Base-by-base conservation (phyloP, 2,113 vertebrate species). In the Parus major region DNA sequence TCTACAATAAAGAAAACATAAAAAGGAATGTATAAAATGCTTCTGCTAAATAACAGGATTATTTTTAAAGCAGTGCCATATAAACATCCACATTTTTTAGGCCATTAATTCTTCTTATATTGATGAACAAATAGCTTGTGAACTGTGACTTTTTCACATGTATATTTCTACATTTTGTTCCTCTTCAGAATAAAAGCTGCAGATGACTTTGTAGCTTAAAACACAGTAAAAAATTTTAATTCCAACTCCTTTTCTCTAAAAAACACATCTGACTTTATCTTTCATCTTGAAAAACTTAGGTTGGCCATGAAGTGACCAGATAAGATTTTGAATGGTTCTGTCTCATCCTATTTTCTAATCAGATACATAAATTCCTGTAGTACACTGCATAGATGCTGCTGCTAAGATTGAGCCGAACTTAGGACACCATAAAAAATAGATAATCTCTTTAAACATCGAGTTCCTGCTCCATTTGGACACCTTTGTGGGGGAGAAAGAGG, bases 331-430 rank as follows among this genome's bases (percentile, higher is more conserved):
- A 80, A 75, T 78, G 29, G 11, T 27, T 89, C 79, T 88, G 39
- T 88, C 60, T 95, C 89, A 66, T 82, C 41, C 35, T 79, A 25
- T 78, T 93, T 90, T 88, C 79, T 95, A 81, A 90, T 86, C 52
- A 68, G 50, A 22, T 41, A 5, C 33, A 53, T 88, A 92, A 92
- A 90, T 77, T 56, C 79, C 79, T 41, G 35, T 16, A 83, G 29
- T 33, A 44, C 10, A 12, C 35, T 56, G 20, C 3, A 4, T 27
- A 42, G 44, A 53, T 72, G 64, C 33, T 55, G 50, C 50, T 93
- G 60, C 63, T 81, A 44, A 68, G 69, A 93, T 73, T 88, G 90
- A 81, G 82, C 91, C 83, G 56, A 94, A 44, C 47, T 81, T 68
- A 92, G 41, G 64, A 56, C n/a, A 61, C 31, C 22, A 69, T 33